Percentiles rank a stretch among this genome's conserved stretches.
phyloP scores from a whole-genome alignment of 1,140 invertebrate genomes.

The Coenobita brevimanus region DNA sequence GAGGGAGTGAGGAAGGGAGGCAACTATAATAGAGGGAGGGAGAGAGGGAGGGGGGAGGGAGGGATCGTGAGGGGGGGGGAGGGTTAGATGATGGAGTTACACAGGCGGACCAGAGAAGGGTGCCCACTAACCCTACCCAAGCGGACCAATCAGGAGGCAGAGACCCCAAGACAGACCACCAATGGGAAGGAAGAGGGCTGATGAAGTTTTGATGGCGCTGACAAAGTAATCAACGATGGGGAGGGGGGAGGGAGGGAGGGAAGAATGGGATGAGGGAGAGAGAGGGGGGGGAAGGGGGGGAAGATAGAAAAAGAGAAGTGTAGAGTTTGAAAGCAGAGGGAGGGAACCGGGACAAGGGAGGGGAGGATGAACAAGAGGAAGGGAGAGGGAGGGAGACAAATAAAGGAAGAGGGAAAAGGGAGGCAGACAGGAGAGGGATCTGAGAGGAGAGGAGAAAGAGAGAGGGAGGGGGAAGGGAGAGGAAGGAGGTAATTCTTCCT shows the following conservation, averaged over 20 bases:
- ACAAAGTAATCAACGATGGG: constrained; percentile 42
- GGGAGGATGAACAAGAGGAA: not conserved
- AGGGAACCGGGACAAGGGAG: not conserved
- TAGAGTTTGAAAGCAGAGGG: not conserved
- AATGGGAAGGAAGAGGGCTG: not conserved
- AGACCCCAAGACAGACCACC: not conserved
- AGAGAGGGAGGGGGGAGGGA: not conserved
- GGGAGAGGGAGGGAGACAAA: constrained; percentile 1
- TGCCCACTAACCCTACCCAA: not conserved
- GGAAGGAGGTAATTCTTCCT: too few species aligned
- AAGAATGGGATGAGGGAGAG: not conserved
- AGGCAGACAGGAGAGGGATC: too few species aligned
- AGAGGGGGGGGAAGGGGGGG: not conserved
- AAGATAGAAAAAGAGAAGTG: not conserved
- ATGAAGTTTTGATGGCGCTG: constrained; percentile 49
- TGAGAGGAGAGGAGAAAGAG: too few species aligned
- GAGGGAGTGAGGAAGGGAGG: too few species aligned
- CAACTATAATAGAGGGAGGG: not conserved
- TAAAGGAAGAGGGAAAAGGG: not conserved
- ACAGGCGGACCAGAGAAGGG: not conserved
- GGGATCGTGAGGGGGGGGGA: not conserved
- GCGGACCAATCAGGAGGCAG: constrained; percentile 1
- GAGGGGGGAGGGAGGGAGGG: not conserved
- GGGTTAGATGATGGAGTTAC: not conserved
- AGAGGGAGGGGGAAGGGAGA: too few species aligned